A percentile compares a stretch with the other conserved stretches of the same genome.
phyloP scores from a whole-genome alignment of 2,888 invertebrate species.

The Phengaris arion region DNA sequence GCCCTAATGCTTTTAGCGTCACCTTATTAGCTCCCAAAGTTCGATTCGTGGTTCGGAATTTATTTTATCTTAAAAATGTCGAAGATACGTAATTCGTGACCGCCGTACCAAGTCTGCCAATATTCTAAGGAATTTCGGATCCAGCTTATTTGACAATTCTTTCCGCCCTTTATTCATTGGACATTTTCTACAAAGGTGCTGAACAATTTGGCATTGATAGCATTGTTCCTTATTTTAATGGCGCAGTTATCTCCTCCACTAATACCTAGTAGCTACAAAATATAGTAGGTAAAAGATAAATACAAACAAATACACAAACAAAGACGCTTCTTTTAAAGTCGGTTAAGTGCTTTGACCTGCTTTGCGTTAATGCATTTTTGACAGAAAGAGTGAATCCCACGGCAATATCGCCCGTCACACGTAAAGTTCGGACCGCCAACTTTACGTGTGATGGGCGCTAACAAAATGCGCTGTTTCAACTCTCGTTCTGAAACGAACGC shows the following conservation, averaged over 20 bases:
- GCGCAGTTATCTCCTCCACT: too few species aligned
- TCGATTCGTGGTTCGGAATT: constrained; percentile 28
- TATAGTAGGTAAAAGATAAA: too few species aligned
- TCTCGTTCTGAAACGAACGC: too few species aligned
- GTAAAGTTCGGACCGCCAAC: too few species aligned
- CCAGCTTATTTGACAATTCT: constrained; percentile 24
- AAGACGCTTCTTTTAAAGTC: background rate
- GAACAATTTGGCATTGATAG: constrained; percentile 8
- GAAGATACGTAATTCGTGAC: constrained; percentile 27
- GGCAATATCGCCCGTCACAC: too few species aligned
- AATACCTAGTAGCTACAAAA: too few species aligned
- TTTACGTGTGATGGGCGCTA: too few species aligned
- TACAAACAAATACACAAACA: background rate
- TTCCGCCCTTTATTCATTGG: constrained; percentile 20
- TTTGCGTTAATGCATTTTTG: background rate
- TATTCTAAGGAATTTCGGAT: constrained; percentile 5
- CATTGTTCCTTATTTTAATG: background rate
- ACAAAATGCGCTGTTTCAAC: too few species aligned
- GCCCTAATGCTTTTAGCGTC: constrained; percentile 22
- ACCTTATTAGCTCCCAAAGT: constrained; percentile 24
- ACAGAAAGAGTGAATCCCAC: background rate
- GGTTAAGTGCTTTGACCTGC: background rate
- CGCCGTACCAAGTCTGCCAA: constrained; percentile 6
- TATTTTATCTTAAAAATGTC: constrained; percentile 26
- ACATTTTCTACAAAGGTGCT: constrained; percentile 4